Evolutionary conservation across 2,888 invertebrate genomes (phyloP).

Genomic region (Polietes domitor): DNA sequence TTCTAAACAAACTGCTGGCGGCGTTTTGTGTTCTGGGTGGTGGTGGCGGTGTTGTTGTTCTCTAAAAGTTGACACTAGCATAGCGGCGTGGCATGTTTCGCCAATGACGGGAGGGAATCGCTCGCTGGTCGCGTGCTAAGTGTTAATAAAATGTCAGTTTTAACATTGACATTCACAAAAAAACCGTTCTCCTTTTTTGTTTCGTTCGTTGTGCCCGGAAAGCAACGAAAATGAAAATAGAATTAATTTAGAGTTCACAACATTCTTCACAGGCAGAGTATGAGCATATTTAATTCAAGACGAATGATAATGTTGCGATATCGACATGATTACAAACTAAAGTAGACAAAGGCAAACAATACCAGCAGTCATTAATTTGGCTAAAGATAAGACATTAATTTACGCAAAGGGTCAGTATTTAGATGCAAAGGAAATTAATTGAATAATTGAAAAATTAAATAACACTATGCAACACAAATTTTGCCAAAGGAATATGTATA

Average conservation of each 20-base stretch:
- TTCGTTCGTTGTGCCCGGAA: background rate
- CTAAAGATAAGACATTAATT: too few relatives aligned
- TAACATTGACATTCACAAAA: conserved; percentile 49
- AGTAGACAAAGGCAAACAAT: too few relatives aligned
- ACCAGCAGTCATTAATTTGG: too few relatives aligned
- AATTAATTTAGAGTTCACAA: background rate
- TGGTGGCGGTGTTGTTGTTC: background rate
- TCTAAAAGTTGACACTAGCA: background rate
- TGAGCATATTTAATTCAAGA: background rate
- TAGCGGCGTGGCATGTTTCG: background rate
- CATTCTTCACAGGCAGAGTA: background rate
- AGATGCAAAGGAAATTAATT: too few relatives aligned
- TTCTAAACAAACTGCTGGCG: background rate
- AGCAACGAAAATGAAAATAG: conserved; percentile 16
- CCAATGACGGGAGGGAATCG: background rate
- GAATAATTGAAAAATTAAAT: too few relatives aligned
- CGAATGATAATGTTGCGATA: background rate
- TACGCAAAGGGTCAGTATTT: too few relatives aligned
- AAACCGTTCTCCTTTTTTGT: background rate
- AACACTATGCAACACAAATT: too few relatives aligned
- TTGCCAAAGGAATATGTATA: too few relatives aligned
- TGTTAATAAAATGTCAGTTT: conserved; percentile 54
- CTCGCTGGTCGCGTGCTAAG: conserved; percentile 63
- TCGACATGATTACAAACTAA: background rate
- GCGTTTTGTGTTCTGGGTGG: too few relatives aligned